Base-by-base conservation (phyloP, 2,797 vertebrate genomes). In the Enoplosus armatus region DNA sequence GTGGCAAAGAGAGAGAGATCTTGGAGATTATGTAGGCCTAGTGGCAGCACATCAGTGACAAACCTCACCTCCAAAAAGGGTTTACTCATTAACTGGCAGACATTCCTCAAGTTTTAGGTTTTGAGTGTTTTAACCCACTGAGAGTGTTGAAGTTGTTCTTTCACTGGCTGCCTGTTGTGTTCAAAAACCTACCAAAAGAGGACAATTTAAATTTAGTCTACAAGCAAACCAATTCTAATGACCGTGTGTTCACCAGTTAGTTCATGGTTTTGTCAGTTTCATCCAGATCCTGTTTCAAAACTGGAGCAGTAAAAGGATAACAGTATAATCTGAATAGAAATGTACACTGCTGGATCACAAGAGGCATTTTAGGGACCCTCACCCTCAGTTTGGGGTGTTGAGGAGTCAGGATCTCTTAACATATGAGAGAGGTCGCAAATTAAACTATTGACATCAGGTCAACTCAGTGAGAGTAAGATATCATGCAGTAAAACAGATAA, bases 11-110 rank as follows among this genome's bases (percentile, higher is more conserved):
- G 5, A 33, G 5, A 51, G 14, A 54, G 2, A n/a, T 54, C 12
- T 35, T 20, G 4, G 20, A 47, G 18, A 16, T 18, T 45, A 12
- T 41, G 8, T n/a, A n/a, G n/a, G n/a, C n/a, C n/a, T n/a, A n/a
- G n/a, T n/a, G n/a, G n/a, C 0, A 6, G 26, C 47, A 53, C 53
- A 60, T 37, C 47, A 33, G 24, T 27, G 41, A 62, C 60, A 33
- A 39, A 51, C 48, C 10, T 60, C 29, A 20, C 1, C 31, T 59
- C n/a, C 48, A 45, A 4, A 16, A 56, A 37, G 33, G 8, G 50
- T 55, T 80, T 79, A 71, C 37, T 71, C 22, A 87, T 79, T 85
- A 74, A 80, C 70, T 12, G 6, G 39, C 8, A 41, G 20, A 62
- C 51, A 75, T 75, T 86, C 70, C 27, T 83, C 56, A 76, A 11